A percentile compares a stretch with the other conserved stretches of the same genome.
These are phyloP conservation scores for Belonocnema kinseyi DNA, from an alignment of 1,140 invertebrate species.

Conservation along the genomic window DNA sequence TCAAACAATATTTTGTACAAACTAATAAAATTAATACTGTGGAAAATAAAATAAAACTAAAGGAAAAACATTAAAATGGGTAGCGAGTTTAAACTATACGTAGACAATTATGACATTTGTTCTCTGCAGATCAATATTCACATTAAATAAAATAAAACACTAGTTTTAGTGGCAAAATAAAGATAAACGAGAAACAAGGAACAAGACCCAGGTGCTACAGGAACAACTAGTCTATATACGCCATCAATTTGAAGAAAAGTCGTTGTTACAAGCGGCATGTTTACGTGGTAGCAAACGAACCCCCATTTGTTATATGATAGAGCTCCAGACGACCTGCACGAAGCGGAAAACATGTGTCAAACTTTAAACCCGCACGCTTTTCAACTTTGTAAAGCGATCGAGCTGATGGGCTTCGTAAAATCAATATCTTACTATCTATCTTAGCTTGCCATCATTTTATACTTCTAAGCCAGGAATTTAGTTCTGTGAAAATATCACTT, in stretches of 20 bases:
- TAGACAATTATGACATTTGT: too few relatives aligned
- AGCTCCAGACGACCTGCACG: constrained; percentile 2
- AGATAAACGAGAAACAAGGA: too few relatives aligned
- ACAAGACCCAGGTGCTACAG: constrained; percentile 43
- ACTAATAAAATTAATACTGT: too few relatives aligned
- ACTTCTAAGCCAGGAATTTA: constrained; percentile 35
- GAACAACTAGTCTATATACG: constrained; percentile 31
- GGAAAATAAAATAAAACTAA: too few relatives aligned
- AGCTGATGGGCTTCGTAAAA: constrained; percentile 34
- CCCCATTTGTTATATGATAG: constrained; percentile 34
- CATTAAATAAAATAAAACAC: too few relatives aligned
- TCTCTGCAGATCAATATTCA: too few relatives aligned
- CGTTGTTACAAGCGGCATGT: constrained; percentile 39
- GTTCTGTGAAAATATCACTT: constrained; percentile 15
- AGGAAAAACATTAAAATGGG: too few relatives aligned
- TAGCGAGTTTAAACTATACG: too few relatives aligned
- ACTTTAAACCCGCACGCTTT: constrained; percentile 19
- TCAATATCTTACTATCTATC: constrained; percentile 43
- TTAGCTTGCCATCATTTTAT: constrained; percentile 43
- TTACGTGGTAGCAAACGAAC: constrained; percentile 38
- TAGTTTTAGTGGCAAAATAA: too few relatives aligned
- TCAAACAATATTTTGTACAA: too few relatives aligned
- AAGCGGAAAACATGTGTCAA: constrained; percentile 14
- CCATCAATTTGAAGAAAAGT: constrained; percentile 45
- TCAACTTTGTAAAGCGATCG: constrained; percentile 39